Evolutionary conservation across 2,888 invertebrate species (phyloP).

Genomic region (Hololepta plana): DNA sequence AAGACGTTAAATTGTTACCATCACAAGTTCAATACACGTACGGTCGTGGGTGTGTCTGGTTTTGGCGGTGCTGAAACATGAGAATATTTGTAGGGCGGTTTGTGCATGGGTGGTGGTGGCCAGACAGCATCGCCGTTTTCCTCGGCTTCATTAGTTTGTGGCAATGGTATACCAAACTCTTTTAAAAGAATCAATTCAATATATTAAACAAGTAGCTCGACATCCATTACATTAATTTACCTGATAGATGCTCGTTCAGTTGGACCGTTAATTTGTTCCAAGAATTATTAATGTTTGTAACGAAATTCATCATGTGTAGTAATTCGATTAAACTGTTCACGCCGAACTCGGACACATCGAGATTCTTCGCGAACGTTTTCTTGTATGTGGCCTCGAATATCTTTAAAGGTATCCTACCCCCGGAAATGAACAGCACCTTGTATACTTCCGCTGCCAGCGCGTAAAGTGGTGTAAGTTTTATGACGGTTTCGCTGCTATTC

Average conservation of each 20-base stretch:
- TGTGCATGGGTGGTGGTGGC: slow-evolving; percentile 15
- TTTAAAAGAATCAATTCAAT: slow-evolving; percentile 6
- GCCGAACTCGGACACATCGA: too few relatives aligned
- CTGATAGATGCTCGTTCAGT: slow-evolving; percentile 28
- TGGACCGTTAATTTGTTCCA: too few relatives aligned
- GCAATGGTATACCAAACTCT: slow-evolving; percentile 20
- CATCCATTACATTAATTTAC: slow-evolving; percentile 22
- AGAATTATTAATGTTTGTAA: too few relatives aligned
- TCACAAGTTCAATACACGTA: slow-evolving; percentile 13
- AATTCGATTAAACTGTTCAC: too few relatives aligned
- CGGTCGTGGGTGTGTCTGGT: slow-evolving; percentile 28
- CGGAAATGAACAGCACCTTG: slow-evolving; percentile 19
- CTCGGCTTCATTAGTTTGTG: too few relatives aligned
- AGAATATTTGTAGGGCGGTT: slow-evolving; percentile 8
- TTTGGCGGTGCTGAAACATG: slow-evolving; percentile 22
- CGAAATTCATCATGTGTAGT: too few relatives aligned
- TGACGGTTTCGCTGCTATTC: slow-evolving; percentile 12
- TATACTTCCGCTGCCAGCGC: slow-evolving; percentile 24
- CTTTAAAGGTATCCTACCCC: slow-evolving; percentile 18
- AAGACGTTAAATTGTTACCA: neutral
- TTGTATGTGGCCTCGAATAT: slow-evolving; percentile 18
- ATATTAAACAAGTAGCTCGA: neutral
- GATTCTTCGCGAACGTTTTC: slow-evolving; percentile 14
- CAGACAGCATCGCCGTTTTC: slow-evolving; percentile 8
- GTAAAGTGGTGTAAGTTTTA: slow-evolving; percentile 21